Evolutionary conservation across 2,888 invertebrate genomes (phyloP).

Genomic region (Chymomyza amoena): DNA sequence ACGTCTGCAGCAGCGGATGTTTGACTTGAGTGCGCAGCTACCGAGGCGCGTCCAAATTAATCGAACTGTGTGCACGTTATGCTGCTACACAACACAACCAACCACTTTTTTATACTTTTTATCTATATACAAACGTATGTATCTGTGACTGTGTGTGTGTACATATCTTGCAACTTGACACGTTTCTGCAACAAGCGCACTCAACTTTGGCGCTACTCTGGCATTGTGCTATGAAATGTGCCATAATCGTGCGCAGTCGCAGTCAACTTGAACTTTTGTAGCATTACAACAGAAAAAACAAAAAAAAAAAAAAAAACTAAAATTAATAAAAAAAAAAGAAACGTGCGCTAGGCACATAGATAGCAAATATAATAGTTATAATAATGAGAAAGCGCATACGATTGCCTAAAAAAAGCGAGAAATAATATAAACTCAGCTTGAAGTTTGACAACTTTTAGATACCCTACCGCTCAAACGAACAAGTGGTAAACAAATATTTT

Average conservation of each 20-base stretch:
- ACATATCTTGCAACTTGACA: constrained; percentile 57
- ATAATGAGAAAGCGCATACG: constrained; percentile 41
- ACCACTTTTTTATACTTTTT: not conserved
- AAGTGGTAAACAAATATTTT: too few species aligned
- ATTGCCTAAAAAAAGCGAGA: not conserved
- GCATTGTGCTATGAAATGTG: constrained; percentile 59
- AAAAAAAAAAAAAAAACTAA: too few species aligned
- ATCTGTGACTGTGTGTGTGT: not conserved
- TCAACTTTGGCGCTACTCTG: constrained; percentile 36
- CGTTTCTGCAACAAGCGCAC: constrained; percentile 56
- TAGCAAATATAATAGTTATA: constrained; percentile 37
- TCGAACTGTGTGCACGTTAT: constrained; percentile 46
- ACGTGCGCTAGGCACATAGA: constrained; percentile 67
- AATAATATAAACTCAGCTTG: not conserved
- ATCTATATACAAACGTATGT: not conserved
- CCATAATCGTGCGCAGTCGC: constrained; percentile 71
- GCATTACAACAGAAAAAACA: not conserved
- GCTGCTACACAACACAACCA: not conserved
- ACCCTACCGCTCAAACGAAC: not conserved
- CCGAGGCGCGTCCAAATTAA: constrained; percentile 71
- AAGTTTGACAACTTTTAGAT: not conserved
- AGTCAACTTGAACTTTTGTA: not conserved
- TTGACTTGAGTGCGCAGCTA: constrained; percentile 70
- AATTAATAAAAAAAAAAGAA: constrained; percentile 21
- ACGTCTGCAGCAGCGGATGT: constrained; percentile 52